Evolutionary conservation across 1,140 invertebrate genomes (phyloP).

Genomic region (Penaeus chinensis): DNA sequence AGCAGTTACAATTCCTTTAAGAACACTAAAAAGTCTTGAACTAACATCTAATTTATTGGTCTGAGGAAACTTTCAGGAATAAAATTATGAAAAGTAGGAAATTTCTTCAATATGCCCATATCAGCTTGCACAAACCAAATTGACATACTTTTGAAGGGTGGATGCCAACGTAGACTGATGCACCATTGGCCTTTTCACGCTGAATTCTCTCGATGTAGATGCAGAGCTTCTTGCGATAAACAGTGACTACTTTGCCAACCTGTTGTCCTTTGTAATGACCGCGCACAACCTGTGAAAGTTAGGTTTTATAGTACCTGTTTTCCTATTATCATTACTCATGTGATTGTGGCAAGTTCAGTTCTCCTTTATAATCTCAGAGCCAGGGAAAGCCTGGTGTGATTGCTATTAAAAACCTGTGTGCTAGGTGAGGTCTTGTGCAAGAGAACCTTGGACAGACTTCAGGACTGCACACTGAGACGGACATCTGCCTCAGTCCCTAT

Average conservation of each 20-base stretch:
- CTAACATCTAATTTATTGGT: no score
- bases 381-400: slow-evolving; percentile 14
- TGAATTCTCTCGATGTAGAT: slow-evolving; percentile 99
- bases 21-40: no score
- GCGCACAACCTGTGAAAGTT: slow-evolving; percentile 82
- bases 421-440: neutral
- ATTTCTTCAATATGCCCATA: no score
- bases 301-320: slow-evolving; percentile 32
- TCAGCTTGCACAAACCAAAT: neutral
- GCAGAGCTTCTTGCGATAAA: slow-evolving; percentile 99
- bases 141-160: slow-evolving; percentile 93
- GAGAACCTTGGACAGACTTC: slow-evolving; percentile 28
- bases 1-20: no score
- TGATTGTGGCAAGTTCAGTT: no score
- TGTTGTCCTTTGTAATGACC: slow-evolving; percentile 99
- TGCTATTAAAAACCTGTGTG: neutral
- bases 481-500: neutral
- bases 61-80: no score
- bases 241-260: slow-evolving; percentile 97
- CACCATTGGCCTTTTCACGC: slow-evolving; percentile 98
- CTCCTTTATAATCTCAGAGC: slow-evolving; percentile 1
- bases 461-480: neutral
- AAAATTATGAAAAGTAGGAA: no score
- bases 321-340: no score
- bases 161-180: slow-evolving; percentile 97